Base-by-base conservation (phyloP, 2,888 invertebrate species). In the Lepetodrilus schrolli region DNA sequence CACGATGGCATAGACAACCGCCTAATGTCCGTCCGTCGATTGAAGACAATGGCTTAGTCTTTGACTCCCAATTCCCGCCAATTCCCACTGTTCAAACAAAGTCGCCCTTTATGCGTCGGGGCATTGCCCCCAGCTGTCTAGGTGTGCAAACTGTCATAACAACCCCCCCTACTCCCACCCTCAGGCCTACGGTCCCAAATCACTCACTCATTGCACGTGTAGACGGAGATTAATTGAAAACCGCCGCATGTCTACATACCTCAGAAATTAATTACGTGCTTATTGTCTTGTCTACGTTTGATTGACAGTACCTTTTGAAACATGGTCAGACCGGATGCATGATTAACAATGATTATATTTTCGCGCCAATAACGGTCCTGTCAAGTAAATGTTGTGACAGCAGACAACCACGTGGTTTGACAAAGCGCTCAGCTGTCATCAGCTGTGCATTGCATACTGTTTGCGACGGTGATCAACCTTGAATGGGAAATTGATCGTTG, bases 61-160 rank as follows among this genome's bases (percentile, higher is more conserved):
- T 58, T 58, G 30, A 58, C 34, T 58, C 26, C 10, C 17, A 26
- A 58, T 58, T 58, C 58, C n/a, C 58, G 58, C 58, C 58, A 58
- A 58, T 58, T 58, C 58, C 17, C n/a, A 58, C 26, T 30, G 58
- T 58, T 58, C 58, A 58, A 58, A 58, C 58, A 58, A 58, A 58
- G 58, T 17, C 58, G n/a, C n/a, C n/a, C n/a, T n/a, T n/a, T n/a
- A n/a, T n/a, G n/a, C n/a, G n/a, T n/a, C n/a, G n/a, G 58, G 34
- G 30, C 21, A 58, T 30, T 17, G 58, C 58, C 58, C 34, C 58
- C 26, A 34, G 58, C 34, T 26, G 10, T 30, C 58, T 17, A 17
- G 7, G n/a, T 17, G n/a, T 58, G n/a, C n/a, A n/a, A n/a, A n/a
- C n/a, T 58, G 58, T 34, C 34, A 58, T 7, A 58, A 34, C 58